These are phyloP conservation scores for Nannobrachium achirus DNA, from an alignment of 2,113 vertebrate species.

Conservation along the genomic window DNA sequence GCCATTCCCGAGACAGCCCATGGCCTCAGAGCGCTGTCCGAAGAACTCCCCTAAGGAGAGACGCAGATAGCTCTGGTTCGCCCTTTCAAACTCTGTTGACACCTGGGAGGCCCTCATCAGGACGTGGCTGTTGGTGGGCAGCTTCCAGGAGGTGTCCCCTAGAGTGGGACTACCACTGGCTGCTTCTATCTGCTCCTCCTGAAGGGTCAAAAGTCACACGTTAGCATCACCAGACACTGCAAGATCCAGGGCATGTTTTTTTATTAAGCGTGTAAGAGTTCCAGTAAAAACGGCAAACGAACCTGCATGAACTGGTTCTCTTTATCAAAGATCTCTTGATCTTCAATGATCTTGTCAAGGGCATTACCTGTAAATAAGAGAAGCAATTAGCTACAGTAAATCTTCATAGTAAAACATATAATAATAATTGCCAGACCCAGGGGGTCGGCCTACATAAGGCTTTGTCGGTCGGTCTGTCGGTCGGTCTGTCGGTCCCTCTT, in stretches of 20 bases:
- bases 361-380: constrained; percentile 82
- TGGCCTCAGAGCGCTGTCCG: constrained; percentile 91
- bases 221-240: neutral
- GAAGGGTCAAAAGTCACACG: neutral
- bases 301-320: constrained; percentile 93
- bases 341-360: constrained; percentile 87
- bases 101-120: constrained; percentile 81
- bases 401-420: neutral
- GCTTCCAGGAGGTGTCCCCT: constrained; percentile 86
- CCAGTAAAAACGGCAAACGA: constrained; percentile 17
- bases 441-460: too few relatives aligned
- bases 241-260: neutral
- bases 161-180: constrained; percentile 63
- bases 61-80: constrained; percentile 86
- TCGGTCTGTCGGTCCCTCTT: too few relatives aligned
- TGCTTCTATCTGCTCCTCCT: constrained; percentile 86
- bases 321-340: constrained; percentile 92
- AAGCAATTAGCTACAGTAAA: neutral
- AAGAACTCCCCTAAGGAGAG: constrained; percentile 95
- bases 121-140: constrained; percentile 71
- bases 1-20: constrained; percentile 86
- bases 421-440: too few relatives aligned
- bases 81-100: constrained; percentile 77
- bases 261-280: neutral
- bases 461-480: too few relatives aligned